Conservation (phyloP, 2,797 vertebrate species). For the Hapalemur alaotrensis region DNA sequence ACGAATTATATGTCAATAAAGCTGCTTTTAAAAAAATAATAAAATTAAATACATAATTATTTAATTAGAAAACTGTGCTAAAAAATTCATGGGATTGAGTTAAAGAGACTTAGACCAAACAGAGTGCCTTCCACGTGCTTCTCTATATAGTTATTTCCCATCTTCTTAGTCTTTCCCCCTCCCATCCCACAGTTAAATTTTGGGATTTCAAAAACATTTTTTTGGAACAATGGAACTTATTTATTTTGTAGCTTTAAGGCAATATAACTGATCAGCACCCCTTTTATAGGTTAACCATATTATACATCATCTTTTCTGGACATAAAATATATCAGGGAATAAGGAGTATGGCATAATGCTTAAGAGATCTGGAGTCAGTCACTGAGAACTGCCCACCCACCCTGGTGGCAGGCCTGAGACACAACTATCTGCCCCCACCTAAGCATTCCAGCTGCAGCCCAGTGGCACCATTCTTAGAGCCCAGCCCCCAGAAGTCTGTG, state of each 20-base stretch:
- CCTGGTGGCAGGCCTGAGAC: too few species aligned
- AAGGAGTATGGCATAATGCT: background rate
- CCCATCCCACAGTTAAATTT: background rate
- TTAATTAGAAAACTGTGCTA: background rate
- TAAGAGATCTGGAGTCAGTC: background rate
- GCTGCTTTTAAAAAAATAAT: background rate
- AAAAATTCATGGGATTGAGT: background rate
- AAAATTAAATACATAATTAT: background rate
- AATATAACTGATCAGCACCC: background rate
- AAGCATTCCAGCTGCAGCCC: too few species aligned
- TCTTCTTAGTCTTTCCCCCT: background rate
- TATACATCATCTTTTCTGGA: background rate
- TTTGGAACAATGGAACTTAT: background rate
- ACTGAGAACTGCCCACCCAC: too few species aligned
- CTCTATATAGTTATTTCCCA: background rate
- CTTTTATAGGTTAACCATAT: background rate
- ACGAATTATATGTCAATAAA: background rate
- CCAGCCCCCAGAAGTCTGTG: too few species aligned
- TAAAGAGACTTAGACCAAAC: background rate
- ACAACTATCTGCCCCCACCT: too few species aligned
- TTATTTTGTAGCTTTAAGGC: background rate
- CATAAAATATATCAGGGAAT: background rate
- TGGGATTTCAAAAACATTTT: background rate
- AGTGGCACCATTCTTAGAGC: too few species aligned
- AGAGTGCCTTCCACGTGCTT: background rate